phyloP scores from a whole-genome alignment of 2,113 vertebrate genomes.

The Paedocypris sp. region DNA sequence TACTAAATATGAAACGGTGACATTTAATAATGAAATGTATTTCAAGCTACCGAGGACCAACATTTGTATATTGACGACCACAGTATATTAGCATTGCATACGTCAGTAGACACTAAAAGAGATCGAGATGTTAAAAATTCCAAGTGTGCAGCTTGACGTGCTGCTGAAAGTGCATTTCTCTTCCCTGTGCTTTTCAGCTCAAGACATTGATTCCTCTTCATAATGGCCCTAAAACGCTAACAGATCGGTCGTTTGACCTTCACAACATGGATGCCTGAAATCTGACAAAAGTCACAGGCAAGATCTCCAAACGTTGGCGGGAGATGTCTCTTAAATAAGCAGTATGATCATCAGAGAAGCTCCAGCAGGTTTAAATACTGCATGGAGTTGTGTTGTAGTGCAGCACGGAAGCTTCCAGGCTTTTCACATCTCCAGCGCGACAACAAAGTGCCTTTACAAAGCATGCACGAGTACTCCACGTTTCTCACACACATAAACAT shows the following conservation, averaged over 20 bases:
- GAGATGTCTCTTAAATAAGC: too few relatives aligned
- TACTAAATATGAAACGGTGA: not conserved
- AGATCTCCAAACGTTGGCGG: too few relatives aligned
- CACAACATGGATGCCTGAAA: not conserved
- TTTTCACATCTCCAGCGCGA: not conserved
- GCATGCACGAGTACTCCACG: slow-evolving; percentile 27
- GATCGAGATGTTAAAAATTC: not conserved
- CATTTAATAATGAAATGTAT: not conserved
- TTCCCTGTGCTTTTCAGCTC: slow-evolving; percentile 11
- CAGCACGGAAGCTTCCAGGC: not conserved
- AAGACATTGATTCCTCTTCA: not conserved
- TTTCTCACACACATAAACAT: slow-evolving; percentile 1
- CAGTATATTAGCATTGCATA: not conserved
- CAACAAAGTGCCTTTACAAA: slow-evolving; percentile 1
- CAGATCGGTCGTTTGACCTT: not conserved
- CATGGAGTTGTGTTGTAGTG: not conserved
- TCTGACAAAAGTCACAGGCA: not conserved
- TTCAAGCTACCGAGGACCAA: not conserved
- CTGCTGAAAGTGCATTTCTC: slow-evolving; percentile 10
- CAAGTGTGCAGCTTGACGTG: not conserved
- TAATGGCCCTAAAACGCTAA: not conserved
- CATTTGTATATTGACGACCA: not conserved
- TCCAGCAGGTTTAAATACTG: too few relatives aligned
- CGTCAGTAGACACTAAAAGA: not conserved
- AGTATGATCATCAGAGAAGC: too few relatives aligned